A percentile compares a stretch with the other conserved stretches of the same genome.
Conservation (phyloP, 2,888 invertebrate genomes). For the Agrypnus murinus region DNA sequence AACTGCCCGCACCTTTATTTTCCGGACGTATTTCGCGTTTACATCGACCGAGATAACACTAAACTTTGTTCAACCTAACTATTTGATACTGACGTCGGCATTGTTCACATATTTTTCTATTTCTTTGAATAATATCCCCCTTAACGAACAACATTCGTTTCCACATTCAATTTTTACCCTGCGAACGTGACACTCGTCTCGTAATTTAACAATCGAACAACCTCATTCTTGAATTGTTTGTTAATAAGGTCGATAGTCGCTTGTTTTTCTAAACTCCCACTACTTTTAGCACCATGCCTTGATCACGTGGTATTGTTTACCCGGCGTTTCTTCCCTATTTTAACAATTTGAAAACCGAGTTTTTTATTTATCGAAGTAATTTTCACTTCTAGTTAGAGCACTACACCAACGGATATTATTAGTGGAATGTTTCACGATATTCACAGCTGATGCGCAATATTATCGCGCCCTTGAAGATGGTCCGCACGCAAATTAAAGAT, state of each 20-base stretch:
- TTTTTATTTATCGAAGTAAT: conserved; percentile 28
- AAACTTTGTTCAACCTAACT: conserved; percentile 30
- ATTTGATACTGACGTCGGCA: conserved; percentile 31
- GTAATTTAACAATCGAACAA: conserved; percentile 55
- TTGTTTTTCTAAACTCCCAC: conserved; percentile 57
- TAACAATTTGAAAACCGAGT: conserved; percentile 20
- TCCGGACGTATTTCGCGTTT: conserved; percentile 17
- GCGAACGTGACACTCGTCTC: conserved; percentile 63
- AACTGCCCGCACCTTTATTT: conserved; percentile 31
- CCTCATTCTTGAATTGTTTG: conserved; percentile 61
- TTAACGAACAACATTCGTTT: conserved; percentile 17
- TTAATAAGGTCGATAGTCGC: conserved; percentile 63
- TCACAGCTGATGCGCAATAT: not conserved
- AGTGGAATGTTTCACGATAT: not conserved
- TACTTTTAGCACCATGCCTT: conserved; percentile 63
- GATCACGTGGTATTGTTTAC: conserved; percentile 70
- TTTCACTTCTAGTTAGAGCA: conserved; percentile 2
- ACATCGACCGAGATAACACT: conserved; percentile 38
- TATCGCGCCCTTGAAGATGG: not conserved
- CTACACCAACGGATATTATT: not conserved
- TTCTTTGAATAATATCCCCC: conserved; percentile 5
- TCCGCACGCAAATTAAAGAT: not conserved
- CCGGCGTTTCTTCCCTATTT: conserved; percentile 47
- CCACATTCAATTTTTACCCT: conserved; percentile 14
- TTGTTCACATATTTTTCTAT: conserved; percentile 46